These are phyloP conservation scores for Urocyon cinereoargenteus DNA, from an alignment of 2,797 vertebrate genomes.

Conservation along the genomic window DNA sequence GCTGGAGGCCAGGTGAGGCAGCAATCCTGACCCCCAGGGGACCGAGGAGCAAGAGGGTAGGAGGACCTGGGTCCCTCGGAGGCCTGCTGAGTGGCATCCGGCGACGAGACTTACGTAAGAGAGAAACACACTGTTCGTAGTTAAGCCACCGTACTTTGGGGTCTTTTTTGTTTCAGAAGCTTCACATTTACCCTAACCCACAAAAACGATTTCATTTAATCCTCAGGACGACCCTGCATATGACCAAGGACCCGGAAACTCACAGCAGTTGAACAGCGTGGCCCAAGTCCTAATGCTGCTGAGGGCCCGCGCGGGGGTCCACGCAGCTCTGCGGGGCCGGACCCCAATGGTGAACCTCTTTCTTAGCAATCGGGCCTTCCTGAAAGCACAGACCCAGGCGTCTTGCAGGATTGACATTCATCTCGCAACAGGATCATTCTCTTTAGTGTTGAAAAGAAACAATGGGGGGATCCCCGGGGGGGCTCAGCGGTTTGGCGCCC, in stretches of 20 bases:
- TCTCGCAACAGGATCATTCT: neutral
- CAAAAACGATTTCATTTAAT: neutral
- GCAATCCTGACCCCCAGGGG: neutral
- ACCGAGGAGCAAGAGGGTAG: no score
- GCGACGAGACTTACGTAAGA: neutral
- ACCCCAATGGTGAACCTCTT: neutral
- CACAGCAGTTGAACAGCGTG: no score
- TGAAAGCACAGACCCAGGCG: neutral
- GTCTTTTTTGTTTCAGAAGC: neutral
- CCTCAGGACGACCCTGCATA: neutral
- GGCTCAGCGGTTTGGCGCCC: no score
- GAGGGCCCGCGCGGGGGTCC: no score
- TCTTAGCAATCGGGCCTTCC: neutral
- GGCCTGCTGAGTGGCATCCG: rapidly evolving
- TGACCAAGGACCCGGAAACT: neutral
- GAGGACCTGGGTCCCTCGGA: neutral
- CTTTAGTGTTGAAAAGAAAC: neutral
- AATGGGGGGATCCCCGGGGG: no score
- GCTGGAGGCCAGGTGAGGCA: no score
- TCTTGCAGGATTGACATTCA: neutral
- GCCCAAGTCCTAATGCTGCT: no score
- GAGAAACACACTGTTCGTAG: neutral
- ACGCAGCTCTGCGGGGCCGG: neutral
- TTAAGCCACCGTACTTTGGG: neutral
- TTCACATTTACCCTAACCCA: neutral